Base-by-base conservation (phyloP, 2,888 invertebrate species). In the Acholoe squamosa region DNA sequence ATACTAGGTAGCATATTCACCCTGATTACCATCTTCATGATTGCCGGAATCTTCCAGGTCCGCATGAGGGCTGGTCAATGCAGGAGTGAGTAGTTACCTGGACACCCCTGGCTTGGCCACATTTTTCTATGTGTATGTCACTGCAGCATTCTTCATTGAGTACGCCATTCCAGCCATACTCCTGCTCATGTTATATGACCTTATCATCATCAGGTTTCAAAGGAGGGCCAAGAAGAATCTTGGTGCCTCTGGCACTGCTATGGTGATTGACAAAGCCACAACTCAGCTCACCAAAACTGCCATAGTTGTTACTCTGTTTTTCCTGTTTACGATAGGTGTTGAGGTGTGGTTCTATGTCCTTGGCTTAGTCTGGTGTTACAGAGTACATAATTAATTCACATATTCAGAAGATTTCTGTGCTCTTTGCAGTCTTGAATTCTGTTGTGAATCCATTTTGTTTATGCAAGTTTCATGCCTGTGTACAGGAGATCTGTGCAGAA, bases 381-480 rank as follows among this genome's bases (percentile, higher is more conserved):
- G 31, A 25, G 33, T 77, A 77, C 33, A n/a, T 33, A 28, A 5
- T 77, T 31, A 31, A 31, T 31, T 33, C 77, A 7, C 77, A 28
- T 10, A 7, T 77, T 33, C 77, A 77, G 33, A 77, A 77, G 22
- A 77, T 33, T 14, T 25, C 14, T 33, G 77, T 77, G 5, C 33
- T 31, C 33, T 77, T 77, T 33, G 7, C 77, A 12, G 77, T 77
- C 33, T 31, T 77, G 14, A 77, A 77, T 33, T 77, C 77, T 12
- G 77, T 77, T 1, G 77, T 31, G 28, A 77, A 77, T 77, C 77
- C 77, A 12, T n/a, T 77, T 77, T 22, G 33, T 77, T 1, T 77
- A 77, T 33, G 77, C 77, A 7, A 77, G 33, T 22, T 77, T 77
- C 22, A 77, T 77, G 77, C 77, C 77, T 3, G 7, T 31, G 14